phyloP scores from a whole-genome alignment of 2,888 invertebrate species.

The Platypus cylindrus region DNA sequence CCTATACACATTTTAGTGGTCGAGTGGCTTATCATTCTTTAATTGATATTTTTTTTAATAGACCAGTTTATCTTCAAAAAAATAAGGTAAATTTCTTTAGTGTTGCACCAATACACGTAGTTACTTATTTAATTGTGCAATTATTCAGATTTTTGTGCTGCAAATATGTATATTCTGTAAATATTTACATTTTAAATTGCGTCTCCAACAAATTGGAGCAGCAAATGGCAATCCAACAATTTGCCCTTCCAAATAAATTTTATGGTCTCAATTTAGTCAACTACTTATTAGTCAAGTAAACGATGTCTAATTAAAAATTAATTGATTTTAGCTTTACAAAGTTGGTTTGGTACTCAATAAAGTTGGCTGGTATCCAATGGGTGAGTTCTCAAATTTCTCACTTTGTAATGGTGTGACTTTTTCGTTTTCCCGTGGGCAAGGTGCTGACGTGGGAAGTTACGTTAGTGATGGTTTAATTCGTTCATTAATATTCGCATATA shows the following conservation, averaged over 20 bases:
- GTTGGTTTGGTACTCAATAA: conserved; percentile 75
- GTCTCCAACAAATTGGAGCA: too few relatives aligned
- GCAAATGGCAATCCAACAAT: too few relatives aligned
- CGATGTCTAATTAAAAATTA: neutral
- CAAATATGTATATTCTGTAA: too few relatives aligned
- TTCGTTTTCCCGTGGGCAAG: conserved; percentile 56
- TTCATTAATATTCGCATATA: conserved; percentile 67
- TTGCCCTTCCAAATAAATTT: too few relatives aligned
- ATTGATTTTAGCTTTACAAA: conserved; percentile 51
- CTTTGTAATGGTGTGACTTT: conserved; percentile 61
- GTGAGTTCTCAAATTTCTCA: conserved; percentile 54
- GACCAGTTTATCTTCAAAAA: conserved; percentile 64
- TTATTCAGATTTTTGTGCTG: too few relatives aligned
- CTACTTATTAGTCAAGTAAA: too few relatives aligned
- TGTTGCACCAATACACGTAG: too few relatives aligned
- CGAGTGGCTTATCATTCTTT: conserved; percentile 60
- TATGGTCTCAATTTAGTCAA: too few relatives aligned
- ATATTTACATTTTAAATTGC: too few relatives aligned
- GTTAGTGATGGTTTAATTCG: conserved; percentile 66
- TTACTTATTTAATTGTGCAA: too few relatives aligned
- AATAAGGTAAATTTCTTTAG: conserved; percentile 46
- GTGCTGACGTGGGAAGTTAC: conserved; percentile 51
- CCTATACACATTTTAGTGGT: conserved; percentile 71
- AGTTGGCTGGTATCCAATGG: conserved; percentile 70
- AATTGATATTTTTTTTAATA: conserved; percentile 68